Conservation (phyloP, 1,140 invertebrate species). For the Brachystomella parvula region DNA sequence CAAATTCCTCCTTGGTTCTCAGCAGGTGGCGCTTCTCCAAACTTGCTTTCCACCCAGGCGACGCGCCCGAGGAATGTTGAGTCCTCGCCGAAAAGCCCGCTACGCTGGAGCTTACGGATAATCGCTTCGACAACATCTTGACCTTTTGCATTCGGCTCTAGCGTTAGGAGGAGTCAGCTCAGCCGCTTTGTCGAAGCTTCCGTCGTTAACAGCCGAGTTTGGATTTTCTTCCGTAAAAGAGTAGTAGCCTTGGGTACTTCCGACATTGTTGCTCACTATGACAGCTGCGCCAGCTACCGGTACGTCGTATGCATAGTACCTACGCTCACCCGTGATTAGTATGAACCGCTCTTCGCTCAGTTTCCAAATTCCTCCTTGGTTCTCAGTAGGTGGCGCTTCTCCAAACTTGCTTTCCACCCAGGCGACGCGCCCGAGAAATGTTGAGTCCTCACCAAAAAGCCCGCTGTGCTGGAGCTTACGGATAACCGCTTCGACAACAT, state of each 20-base stretch:
- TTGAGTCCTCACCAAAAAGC: conserved; percentile 39
- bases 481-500: conserved; percentile 23
- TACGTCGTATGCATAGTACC: no score
- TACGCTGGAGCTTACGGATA: not conserved
- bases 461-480: not conserved
- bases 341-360: not conserved
- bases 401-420: conserved; percentile 21
- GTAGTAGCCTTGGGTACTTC: no score
- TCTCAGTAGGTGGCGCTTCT: not conserved
- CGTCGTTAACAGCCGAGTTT: no score
- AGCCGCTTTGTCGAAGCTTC: no score
- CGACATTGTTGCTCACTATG: no score
- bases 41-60: conserved; percentile 17
- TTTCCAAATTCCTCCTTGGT: not conserved
- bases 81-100: conserved; percentile 38
- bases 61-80: conserved; percentile 12
- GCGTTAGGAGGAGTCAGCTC: no score
- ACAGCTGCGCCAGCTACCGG: no score
- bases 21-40: conserved; percentile 1
- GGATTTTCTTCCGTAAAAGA: no score
- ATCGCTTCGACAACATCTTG: conserved; percentile 21
- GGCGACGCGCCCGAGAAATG: conserved; percentile 15
- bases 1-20: not conserved
- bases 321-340: no score
- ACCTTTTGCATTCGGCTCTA: not conserved